Conservation (phyloP, 2,113 vertebrate species). For the Rhagologus leucostigma region DNA sequence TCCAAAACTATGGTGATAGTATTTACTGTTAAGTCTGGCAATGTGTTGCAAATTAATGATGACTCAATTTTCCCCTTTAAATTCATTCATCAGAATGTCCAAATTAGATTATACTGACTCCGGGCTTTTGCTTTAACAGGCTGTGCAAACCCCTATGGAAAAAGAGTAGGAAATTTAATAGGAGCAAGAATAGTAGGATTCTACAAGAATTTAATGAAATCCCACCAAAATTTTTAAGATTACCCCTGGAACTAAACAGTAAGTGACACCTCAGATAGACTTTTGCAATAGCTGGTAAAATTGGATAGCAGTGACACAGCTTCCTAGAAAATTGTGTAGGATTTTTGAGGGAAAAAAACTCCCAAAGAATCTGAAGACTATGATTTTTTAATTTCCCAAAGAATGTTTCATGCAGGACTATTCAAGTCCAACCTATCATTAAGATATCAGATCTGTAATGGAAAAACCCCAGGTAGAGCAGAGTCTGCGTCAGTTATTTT, state of each 20-base stretch:
- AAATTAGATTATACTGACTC: slow-evolving; percentile 37
- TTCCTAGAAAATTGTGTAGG: not conserved
- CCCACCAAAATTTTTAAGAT: slow-evolving; percentile 11
- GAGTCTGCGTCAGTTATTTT: not conserved
- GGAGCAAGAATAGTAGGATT: not conserved
- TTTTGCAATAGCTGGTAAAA: not conserved
- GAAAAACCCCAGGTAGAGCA: slow-evolving; percentile 9
- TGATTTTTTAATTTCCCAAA: not conserved
- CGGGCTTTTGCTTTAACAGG: slow-evolving; percentile 32
- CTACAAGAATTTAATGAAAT: slow-evolving; percentile 19
- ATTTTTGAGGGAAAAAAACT: not conserved
- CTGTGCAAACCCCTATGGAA: slow-evolving; percentile 7
- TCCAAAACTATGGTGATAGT: slow-evolving; percentile 2
- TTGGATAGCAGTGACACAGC: not conserved
- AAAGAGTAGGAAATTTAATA: slow-evolving; percentile 24
- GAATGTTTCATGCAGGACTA: slow-evolving; percentile 1
- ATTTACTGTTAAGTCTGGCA: slow-evolving; percentile 37
- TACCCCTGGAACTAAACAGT: not conserved
- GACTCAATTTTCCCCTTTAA: slow-evolving; percentile 36
- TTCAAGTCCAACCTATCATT: not conserved
- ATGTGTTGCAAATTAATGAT: slow-evolving; percentile 40
- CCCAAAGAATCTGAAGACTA: not conserved
- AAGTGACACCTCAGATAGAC: not conserved
- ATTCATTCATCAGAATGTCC: slow-evolving; percentile 33
- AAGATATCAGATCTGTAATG: not conserved